phyloP scores from a whole-genome alignment of 2,888 invertebrate species.

The Cosmia trapezina region DNA sequence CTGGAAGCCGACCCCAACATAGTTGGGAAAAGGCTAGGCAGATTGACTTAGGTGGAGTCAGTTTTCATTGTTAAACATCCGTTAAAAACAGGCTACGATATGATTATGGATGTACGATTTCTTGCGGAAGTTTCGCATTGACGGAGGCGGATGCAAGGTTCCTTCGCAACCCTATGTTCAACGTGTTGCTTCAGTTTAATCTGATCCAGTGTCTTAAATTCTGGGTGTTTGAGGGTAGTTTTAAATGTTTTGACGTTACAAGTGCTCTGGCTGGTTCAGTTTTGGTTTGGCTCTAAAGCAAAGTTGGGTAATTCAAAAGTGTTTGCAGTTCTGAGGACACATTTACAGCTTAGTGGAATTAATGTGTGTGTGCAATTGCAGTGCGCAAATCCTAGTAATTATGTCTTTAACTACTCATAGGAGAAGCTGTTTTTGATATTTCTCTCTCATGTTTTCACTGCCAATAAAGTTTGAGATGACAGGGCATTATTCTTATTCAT shows the following conservation, averaged over 20 bases:
- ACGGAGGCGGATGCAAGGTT: neutral
- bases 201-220: constrained; percentile 49
- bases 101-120: neutral
- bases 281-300: constrained; percentile 8
- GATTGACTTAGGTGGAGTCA: neutral
- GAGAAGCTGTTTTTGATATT: neutral
- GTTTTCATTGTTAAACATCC: neutral
- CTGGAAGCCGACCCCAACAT: no score
- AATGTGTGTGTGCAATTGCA: constrained; percentile 16
- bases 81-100: neutral
- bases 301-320: constrained; percentile 25
- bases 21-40: no score
- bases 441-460: neutral
- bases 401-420: neutral
- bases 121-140: neutral
- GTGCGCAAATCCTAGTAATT: neutral
- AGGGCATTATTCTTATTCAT: constrained; percentile 19
- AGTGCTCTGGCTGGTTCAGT: neutral
- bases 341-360: constrained; percentile 14
- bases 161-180: constrained; percentile 18
- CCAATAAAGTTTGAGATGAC: constrained; percentile 1
- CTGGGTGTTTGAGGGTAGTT: constrained; percentile 25
- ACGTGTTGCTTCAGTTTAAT: constrained; percentile 60
- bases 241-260: constrained; percentile 43
- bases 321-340: constrained; percentile 2